A percentile compares a stretch with the other conserved stretches of the same genome.
Evolutionary conservation across 1,140 invertebrate genomes (phyloP).

Genomic region (Samia ricini): DNA sequence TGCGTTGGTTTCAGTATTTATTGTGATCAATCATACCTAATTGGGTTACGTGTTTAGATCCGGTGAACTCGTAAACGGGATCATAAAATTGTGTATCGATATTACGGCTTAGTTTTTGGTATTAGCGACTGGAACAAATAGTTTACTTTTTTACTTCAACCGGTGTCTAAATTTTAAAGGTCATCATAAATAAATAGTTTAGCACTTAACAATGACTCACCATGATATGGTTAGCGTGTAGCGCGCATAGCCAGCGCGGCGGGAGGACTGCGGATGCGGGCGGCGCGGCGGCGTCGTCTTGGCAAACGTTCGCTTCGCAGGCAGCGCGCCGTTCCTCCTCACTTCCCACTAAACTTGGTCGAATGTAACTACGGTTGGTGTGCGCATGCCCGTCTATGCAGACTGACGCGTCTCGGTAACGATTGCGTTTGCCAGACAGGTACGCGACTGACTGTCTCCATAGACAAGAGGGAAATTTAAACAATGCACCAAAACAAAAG

Average conservation of each 20-base stretch:
- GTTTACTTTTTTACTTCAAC: slow-evolving; percentile 23
- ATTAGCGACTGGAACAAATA: slow-evolving; percentile 17
- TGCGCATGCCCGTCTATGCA: slow-evolving; percentile 72
- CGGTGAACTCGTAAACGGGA: slow-evolving; percentile 7
- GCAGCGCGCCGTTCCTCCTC: slow-evolving; percentile 51
- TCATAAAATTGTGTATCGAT: slow-evolving; percentile 1
- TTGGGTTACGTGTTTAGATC: slow-evolving; percentile 26
- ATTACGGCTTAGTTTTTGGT: slow-evolving; percentile 9
- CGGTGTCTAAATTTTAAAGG: slow-evolving; percentile 38
- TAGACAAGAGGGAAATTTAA: slow-evolving; percentile 64
- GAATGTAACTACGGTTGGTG: slow-evolving; percentile 33
- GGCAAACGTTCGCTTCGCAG: slow-evolving; percentile 46
- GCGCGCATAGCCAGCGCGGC: slow-evolving; percentile 65
- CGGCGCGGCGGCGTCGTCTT: slow-evolving; percentile 37
- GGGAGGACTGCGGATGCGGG: slow-evolving; percentile 65
- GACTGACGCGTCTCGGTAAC: slow-evolving; percentile 66
- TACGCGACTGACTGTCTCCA: slow-evolving; percentile 69
- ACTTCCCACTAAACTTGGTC: slow-evolving; percentile 50
- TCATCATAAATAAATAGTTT: slow-evolving; percentile 66
- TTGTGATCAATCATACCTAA: slow-evolving; percentile 24
- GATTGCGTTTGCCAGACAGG: slow-evolving; percentile 62
- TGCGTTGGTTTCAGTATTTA: slow-evolving; percentile 28
- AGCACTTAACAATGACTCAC: slow-evolving; percentile 70
- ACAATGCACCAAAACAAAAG: slow-evolving; percentile 53
- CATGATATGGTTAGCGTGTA: slow-evolving; percentile 69